These are phyloP conservation scores for Schizopygopsis pylzovi DNA, from an alignment of 2,797 vertebrate genomes.

Conservation along the genomic window DNA sequence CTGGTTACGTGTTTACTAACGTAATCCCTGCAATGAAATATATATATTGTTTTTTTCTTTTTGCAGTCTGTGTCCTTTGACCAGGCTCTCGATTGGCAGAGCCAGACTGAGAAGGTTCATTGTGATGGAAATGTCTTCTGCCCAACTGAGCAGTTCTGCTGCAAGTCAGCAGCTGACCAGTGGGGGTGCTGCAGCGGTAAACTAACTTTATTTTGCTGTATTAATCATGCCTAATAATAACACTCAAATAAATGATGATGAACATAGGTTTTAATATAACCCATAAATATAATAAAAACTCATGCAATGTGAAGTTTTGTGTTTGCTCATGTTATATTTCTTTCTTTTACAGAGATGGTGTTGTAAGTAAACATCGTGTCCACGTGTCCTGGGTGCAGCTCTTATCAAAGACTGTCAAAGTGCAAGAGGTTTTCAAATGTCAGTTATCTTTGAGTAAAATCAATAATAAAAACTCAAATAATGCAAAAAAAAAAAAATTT, in stretches of 20 bases:
- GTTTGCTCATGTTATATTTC: background rate
- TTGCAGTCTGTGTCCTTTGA: background rate
- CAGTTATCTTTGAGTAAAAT: background rate
- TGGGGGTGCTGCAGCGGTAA: conserved; percentile 80
- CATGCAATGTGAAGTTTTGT: background rate
- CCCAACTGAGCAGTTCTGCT: conserved; percentile 65
- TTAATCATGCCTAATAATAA: background rate
- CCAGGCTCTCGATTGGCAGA: background rate
- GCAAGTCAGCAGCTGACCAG: conserved; percentile 54
- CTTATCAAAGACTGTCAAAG: background rate
- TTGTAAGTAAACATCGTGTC: conserved; percentile 44
- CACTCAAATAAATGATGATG: background rate
- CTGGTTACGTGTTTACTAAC: background rate
- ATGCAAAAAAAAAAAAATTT: background rate
- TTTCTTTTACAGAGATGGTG: conserved; percentile 51
- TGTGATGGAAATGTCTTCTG: conserved; percentile 74
- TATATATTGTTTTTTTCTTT: background rate
- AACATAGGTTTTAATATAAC: background rate
- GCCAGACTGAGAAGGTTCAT: conserved; percentile 59
- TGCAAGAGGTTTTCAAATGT: conserved; percentile 7
- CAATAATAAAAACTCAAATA: background rate
- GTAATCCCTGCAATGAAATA: background rate
- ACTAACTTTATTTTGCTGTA: background rate
- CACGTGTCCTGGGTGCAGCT: conserved; percentile 44
- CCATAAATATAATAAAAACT: background rate